These are phyloP conservation scores for Enteromius unitaeniatus DNA, from an alignment of 2,797 vertebrate species.

Conservation along the genomic window DNA sequence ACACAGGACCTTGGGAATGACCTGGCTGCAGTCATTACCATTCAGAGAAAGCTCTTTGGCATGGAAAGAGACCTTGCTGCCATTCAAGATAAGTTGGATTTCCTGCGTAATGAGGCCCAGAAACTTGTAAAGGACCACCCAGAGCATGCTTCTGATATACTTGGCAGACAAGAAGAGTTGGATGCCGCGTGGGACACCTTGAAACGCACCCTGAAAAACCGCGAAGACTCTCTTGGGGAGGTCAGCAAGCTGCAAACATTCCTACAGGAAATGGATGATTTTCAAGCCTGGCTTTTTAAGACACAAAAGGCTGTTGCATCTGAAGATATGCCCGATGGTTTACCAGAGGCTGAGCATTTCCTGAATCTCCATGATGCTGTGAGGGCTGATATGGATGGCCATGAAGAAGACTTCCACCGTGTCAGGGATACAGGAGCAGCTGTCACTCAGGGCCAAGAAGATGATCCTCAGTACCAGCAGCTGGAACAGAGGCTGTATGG, in stretches of 20 bases:
- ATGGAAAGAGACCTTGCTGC: conserved; percentile 90
- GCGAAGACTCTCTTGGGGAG: conserved; percentile 89
- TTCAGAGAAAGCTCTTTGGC: conserved; percentile 93
- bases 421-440: conserved; percentile 81
- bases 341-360: conserved; percentile 88
- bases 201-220: conserved; percentile 81
- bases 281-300: conserved; percentile 92
- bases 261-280: conserved; percentile 93
- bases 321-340: conserved; percentile 84
- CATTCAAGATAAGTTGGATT: conserved; percentile 82
- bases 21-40: conserved; percentile 89
- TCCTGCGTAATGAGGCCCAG: conserved; percentile 83
- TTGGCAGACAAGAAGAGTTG: conserved; percentile 72
- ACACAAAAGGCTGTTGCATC: conserved; percentile 91
- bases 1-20: conserved; percentile 90
- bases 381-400: conserved; percentile 81
- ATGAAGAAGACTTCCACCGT: conserved; percentile 78
- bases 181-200: conserved; percentile 84
- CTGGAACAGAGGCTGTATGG: conserved; percentile 87
- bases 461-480: conserved; percentile 89
- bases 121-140: conserved; percentile 83
- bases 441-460: conserved; percentile 84
- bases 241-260: conserved; percentile 95
- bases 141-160: conserved; percentile 80
- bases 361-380: conserved; percentile 82